Base-by-base conservation (phyloP, 2,113 vertebrate genomes). In the Monopterus albus region DNA sequence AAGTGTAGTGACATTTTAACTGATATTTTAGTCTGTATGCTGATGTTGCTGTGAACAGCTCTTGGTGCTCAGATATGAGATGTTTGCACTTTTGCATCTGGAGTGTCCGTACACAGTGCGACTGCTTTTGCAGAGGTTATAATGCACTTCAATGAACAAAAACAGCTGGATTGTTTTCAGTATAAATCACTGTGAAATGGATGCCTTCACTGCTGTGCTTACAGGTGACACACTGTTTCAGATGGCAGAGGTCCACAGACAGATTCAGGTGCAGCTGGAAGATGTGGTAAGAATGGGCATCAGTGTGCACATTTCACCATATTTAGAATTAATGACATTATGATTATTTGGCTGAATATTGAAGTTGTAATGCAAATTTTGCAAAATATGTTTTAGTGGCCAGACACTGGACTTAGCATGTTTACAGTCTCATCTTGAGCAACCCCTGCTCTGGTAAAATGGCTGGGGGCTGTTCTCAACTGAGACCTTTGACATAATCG, bases 191-290 rank as follows among this genome's bases (percentile, higher is more conserved):
- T 11, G 12, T 33, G 8, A 40, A 26, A 7, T 10, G 42, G 33
- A 39, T n/a, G 20, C 31, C 42, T 11, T 64, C 33, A n/a, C 53
- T 70, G 65, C 38, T 23, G 29, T 55, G 15, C 52, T 80, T 85
- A 43, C 85, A 95, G 95, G 95, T 47, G 94, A 95, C 79, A 95
- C 94, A 0, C 67, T 95, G 71, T 95, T 95, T 83, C 95, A 95
- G 86, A 95, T 95, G 94, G 95, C 95, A 1, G 95, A 95, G 87
- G 95, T 95, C 5, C 94, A 95, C 88, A 88, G 94, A 28, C 94
- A 95, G 91, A 95, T 95, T 36, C 95, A 95, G 87, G 94, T 95
- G 57, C 94, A 95, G 75, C 87, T 95, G 86, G 94, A 95, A 36
- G 95, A 95, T 20, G 93, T 94, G 85, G 95, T 95, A 62, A 93